A percentile compares a stretch with the other conserved stretches of the same genome.
These are phyloP conservation scores for Stigmatopora nigra DNA, from an alignment of 2,113 vertebrate species.

Conservation along the genomic window DNA sequence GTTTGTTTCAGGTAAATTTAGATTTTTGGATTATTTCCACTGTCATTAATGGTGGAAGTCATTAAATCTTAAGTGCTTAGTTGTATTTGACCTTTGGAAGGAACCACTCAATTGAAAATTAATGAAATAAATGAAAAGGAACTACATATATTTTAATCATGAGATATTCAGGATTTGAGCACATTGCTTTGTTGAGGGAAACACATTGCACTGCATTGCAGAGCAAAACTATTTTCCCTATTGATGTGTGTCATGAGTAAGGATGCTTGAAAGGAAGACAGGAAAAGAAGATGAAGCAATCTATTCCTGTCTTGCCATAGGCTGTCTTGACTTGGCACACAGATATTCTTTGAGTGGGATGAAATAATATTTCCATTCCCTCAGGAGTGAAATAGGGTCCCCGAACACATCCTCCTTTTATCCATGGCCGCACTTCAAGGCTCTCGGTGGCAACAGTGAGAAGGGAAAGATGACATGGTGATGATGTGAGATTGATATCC, in stretches of 20 bases:
- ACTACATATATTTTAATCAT: too few relatives aligned
- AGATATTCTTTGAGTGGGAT: constrained; percentile 53
- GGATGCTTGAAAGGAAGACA: constrained; percentile 10
- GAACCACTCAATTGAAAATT: too few relatives aligned
- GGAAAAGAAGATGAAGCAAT: constrained; percentile 29
- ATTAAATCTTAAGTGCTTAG: too few relatives aligned
- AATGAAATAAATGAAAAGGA: neutral
- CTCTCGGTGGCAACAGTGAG: constrained; percentile 14
- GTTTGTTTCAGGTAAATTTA: too few relatives aligned
- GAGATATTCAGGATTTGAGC: too few relatives aligned
- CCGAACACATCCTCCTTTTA: constrained; percentile 48
- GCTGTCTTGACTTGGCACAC: constrained; percentile 37
- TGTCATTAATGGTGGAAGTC: too few relatives aligned
- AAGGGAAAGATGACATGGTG: constrained; percentile 24
- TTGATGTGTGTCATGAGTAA: constrained; percentile 6
- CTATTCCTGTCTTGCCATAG: constrained; percentile 50
- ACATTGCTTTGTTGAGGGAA: neutral
- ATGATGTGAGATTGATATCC: constrained; percentile 20
- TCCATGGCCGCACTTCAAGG: constrained; percentile 38
- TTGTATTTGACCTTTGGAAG: too few relatives aligned
- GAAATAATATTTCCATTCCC: constrained; percentile 51
- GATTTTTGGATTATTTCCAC: too few relatives aligned
- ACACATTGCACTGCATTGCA: constrained; percentile 2
- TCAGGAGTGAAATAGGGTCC: constrained; percentile 36
- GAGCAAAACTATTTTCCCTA: constrained; percentile 21